Percentiles rank a stretch among this genome's conserved stretches.
These are phyloP conservation scores for Elephantulus edwardii DNA, from an alignment of 2,113 vertebrate species.

Conservation along the genomic window DNA sequence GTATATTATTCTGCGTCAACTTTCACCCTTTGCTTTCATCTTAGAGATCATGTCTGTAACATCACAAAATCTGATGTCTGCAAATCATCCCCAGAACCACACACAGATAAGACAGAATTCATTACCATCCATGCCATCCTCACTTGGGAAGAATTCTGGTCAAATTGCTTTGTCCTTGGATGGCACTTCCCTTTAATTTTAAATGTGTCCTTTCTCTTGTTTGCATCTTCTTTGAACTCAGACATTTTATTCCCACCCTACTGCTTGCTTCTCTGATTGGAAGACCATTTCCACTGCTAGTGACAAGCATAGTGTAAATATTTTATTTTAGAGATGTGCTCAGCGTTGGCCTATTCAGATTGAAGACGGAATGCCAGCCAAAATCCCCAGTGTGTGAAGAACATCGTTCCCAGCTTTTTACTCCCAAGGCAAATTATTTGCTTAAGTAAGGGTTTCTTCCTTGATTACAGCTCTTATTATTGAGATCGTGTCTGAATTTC, in stretches of 20 bases:
- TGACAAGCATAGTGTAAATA: slow-evolving; percentile 34
- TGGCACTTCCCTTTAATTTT: slow-evolving; percentile 46
- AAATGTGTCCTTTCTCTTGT: background rate
- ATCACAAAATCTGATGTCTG: slow-evolving; percentile 77
- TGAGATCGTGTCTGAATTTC: slow-evolving; percentile 73
- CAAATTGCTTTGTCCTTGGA: slow-evolving; percentile 74
- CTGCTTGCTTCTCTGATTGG: slow-evolving; percentile 20
- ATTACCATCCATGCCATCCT: slow-evolving; percentile 60
- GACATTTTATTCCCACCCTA: background rate
- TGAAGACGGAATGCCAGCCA: slow-evolving; percentile 30
- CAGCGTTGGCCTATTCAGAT: slow-evolving; percentile 7
- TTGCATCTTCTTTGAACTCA: background rate
- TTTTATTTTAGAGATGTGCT: slow-evolving; percentile 57
- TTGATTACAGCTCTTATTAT: slow-evolving; percentile 76
- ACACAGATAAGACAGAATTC: slow-evolving; percentile 75
- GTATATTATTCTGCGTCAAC: slow-evolving; percentile 71
- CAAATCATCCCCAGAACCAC: slow-evolving; percentile 70
- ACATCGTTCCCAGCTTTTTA: slow-evolving; percentile 52
- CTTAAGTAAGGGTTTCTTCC: slow-evolving; percentile 75
- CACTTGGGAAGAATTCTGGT: slow-evolving; percentile 66
- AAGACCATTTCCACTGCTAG: slow-evolving; percentile 37
- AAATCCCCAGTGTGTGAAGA: slow-evolving; percentile 50
- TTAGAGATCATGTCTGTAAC: slow-evolving; percentile 52
- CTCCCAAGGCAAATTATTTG: slow-evolving; percentile 74
- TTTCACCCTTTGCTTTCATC: slow-evolving; percentile 53